Percentiles rank a stretch among this genome's conserved stretches.
Conservation (phyloP, 2,797 vertebrate species). For the Xenopus petersii region DNA sequence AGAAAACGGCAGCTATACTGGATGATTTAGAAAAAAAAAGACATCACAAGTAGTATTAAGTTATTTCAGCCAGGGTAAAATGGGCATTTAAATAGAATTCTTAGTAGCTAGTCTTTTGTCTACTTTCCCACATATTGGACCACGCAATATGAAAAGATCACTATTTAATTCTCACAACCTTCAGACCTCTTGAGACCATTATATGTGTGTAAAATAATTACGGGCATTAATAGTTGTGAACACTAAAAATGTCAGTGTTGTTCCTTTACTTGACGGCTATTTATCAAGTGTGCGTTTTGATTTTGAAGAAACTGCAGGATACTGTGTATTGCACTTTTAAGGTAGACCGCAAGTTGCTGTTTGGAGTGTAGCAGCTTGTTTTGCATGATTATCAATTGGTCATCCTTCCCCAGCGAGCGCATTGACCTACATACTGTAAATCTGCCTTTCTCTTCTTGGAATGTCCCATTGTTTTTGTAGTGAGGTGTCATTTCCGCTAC, state of each 20-base stretch:
- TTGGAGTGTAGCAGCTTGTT: slow-evolving; percentile 10
- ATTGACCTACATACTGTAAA: slow-evolving; percentile 19
- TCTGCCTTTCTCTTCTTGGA: neutral
- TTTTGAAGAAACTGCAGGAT: slow-evolving; percentile 11
- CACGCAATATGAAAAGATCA: slow-evolving; percentile 3
- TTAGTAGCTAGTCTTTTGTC: too few species aligned
- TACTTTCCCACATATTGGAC: slow-evolving; percentile 5
- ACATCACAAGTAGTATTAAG: too few species aligned
- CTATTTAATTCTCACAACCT: slow-evolving; percentile 29
- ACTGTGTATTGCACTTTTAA: slow-evolving; percentile 38
- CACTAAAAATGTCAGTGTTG: slow-evolving; percentile 15
- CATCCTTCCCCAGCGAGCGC: slow-evolving; percentile 12
- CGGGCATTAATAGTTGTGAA: slow-evolving; percentile 36
- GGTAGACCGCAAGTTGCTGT: slow-evolving; percentile 17
- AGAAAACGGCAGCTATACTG: too few species aligned
- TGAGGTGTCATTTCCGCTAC: neutral
- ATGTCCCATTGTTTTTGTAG: neutral
- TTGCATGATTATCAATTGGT: slow-evolving; percentile 6
- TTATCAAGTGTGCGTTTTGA: too few species aligned
- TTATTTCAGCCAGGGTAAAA: too few species aligned
- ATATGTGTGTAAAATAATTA: slow-evolving; percentile 10
- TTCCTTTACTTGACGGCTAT: slow-evolving; percentile 7
- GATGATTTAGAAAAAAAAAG: too few species aligned
- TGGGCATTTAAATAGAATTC: too few species aligned
- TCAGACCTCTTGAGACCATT: slow-evolving; percentile 30